Conservation (phyloP, 1,140 invertebrate genomes). For the Asobara japonica region DNA sequence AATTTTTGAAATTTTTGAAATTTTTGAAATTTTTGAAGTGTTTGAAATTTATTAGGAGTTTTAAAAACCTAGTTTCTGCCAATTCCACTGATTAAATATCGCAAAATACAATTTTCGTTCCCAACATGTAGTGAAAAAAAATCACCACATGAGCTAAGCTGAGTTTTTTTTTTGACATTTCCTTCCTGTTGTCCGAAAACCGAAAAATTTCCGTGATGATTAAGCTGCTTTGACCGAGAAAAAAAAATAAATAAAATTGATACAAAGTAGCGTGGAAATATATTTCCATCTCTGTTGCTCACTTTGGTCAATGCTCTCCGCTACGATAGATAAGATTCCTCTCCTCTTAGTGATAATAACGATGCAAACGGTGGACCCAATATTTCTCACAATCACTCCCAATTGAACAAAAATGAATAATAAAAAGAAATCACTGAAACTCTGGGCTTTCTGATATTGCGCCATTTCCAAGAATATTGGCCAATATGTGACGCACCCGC, state of each 20-base stretch:
- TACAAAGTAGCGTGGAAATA: background rate
- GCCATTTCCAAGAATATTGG: background rate
- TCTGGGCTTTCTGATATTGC: background rate
- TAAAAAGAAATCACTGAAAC: background rate
- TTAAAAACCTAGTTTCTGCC: too few species aligned
- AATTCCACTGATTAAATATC: too few species aligned
- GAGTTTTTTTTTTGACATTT: too few species aligned
- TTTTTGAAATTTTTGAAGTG: too few species aligned
- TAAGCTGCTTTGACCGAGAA: conserved; percentile 13
- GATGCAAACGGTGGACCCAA: background rate
- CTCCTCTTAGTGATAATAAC: conserved; percentile 5
- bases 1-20: too few species aligned
- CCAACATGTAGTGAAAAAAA: too few species aligned
- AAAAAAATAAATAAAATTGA: background rate
- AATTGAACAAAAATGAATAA: background rate
- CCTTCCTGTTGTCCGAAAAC: too few species aligned
- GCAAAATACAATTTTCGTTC: too few species aligned
- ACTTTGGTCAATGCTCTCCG: conserved; percentile 18
- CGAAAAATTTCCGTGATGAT: too few species aligned
- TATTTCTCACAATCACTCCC: background rate
- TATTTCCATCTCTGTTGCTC: conserved; percentile 5
- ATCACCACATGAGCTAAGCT: too few species aligned
- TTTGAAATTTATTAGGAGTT: too few species aligned
- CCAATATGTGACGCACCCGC: background rate
- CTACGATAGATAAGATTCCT: conserved; percentile 21